phyloP scores from a whole-genome alignment of 2,888 invertebrate genomes.

The Selenia dentaria region DNA sequence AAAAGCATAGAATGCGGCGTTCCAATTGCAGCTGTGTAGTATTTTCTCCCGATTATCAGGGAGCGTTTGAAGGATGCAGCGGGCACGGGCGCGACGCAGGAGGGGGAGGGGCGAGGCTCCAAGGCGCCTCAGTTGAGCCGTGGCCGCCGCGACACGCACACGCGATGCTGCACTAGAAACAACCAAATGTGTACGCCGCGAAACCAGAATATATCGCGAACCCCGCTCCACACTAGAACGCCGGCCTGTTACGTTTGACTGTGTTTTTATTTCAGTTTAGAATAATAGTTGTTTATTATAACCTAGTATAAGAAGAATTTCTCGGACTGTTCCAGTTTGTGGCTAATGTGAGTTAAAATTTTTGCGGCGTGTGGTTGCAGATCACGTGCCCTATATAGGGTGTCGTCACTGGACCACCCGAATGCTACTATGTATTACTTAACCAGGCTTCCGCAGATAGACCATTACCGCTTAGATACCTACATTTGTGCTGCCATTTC shows the following conservation, averaged over 20 bases:
- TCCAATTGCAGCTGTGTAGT: slow-evolving; percentile 77
- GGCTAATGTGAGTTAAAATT: slow-evolving; percentile 78
- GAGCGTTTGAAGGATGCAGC: slow-evolving; percentile 78
- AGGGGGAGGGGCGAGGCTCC: slow-evolving; percentile 29
- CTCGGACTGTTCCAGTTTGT: slow-evolving; percentile 71
- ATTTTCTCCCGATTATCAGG: slow-evolving; percentile 80
- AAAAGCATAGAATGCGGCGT: slow-evolving; percentile 74
- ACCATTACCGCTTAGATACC: slow-evolving; percentile 33
- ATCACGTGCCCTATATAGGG: slow-evolving; percentile 77
- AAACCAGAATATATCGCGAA: slow-evolving; percentile 53
- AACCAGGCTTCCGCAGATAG: slow-evolving; percentile 55
- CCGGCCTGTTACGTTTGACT: slow-evolving; percentile 63
- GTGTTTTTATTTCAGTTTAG: slow-evolving; percentile 46
- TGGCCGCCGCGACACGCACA: slow-evolving; percentile 57
- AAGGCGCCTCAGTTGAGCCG: slow-evolving; percentile 72
- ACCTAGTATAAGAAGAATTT: slow-evolving; percentile 57
- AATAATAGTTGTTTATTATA: slow-evolving; percentile 38
- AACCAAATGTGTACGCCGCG: slow-evolving; percentile 73
- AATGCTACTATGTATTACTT: slow-evolving; percentile 58
- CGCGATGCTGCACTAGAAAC: slow-evolving; percentile 48
- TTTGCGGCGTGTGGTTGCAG: slow-evolving; percentile 59
- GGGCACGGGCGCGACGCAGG: slow-evolving; percentile 35
- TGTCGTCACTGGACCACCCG: slow-evolving; percentile 67
- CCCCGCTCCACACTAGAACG: slow-evolving; percentile 43
- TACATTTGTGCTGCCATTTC: slow-evolving; percentile 42